phyloP scores from a whole-genome alignment of 2,113 vertebrate genomes.

The Suncus etruscus region DNA sequence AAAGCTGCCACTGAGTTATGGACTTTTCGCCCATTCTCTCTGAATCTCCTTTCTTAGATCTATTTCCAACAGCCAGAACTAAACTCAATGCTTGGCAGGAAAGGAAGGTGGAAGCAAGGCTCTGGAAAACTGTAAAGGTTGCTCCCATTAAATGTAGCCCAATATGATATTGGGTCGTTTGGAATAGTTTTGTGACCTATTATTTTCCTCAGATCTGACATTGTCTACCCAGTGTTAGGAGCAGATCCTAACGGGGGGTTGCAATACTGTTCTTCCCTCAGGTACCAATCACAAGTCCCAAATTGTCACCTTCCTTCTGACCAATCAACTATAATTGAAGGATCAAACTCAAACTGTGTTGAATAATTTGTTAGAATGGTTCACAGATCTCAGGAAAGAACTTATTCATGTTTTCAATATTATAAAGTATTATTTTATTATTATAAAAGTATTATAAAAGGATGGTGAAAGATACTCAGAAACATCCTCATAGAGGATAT shows the following conservation, averaged over 20 bases:
- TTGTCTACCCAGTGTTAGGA: not conserved
- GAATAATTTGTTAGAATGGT: not conserved
- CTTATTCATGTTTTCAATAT: not conserved
- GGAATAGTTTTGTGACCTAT: not conserved
- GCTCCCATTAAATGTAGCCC: not conserved
- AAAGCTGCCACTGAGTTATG: not conserved
- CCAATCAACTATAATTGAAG: not conserved
- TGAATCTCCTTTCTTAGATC: not conserved
- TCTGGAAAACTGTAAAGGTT: conserved; percentile 10
- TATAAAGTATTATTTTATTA: too few species aligned
- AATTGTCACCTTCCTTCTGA: not conserved
- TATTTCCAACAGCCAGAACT: not conserved
- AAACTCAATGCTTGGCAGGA: not conserved
- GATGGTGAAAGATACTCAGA: not conserved
- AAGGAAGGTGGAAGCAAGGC: not conserved
- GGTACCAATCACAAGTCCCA: not conserved
- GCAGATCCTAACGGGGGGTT: not conserved
- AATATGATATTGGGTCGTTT: not conserved
- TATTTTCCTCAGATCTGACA: not conserved
- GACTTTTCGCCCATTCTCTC: conserved; percentile 50
- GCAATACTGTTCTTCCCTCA: not conserved
- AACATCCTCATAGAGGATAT: not conserved
- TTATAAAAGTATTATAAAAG: not conserved
- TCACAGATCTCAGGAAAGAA: not conserved
- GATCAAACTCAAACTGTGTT: not conserved